Conservation (phyloP, 2,888 invertebrate species). For the Andricus curvator region DNA sequence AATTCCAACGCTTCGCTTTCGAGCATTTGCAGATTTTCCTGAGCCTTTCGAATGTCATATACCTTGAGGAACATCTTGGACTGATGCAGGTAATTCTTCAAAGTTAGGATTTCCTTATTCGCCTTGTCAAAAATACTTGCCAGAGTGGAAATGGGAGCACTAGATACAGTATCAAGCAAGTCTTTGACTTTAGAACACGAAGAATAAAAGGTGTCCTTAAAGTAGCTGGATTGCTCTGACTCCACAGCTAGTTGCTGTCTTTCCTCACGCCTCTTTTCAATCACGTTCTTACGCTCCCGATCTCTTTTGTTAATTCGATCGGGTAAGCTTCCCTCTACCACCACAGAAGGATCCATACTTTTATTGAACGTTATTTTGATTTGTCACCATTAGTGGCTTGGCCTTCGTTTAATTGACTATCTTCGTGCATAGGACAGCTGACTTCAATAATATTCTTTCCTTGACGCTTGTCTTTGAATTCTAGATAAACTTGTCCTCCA, state of each 20-base stretch:
- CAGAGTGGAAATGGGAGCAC: slow-evolving; percentile 80
- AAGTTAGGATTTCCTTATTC: slow-evolving; percentile 85
- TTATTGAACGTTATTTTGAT: slow-evolving; percentile 58
- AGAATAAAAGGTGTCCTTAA: slow-evolving; percentile 84
- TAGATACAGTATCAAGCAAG: slow-evolving; percentile 78
- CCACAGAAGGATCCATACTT: slow-evolving; percentile 62
- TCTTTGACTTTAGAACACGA: slow-evolving; percentile 84
- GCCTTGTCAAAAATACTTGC: slow-evolving; percentile 84
- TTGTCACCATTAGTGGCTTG: neutral
- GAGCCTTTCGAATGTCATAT: slow-evolving; percentile 89
- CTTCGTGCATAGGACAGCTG: slow-evolving; percentile 20
- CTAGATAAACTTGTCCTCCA: neutral
- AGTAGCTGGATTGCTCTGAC: slow-evolving; percentile 85
- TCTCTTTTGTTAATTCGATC: slow-evolving; percentile 80
- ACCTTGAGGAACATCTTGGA: slow-evolving; percentile 90
- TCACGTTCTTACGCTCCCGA: slow-evolving; percentile 83
- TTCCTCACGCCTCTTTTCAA: slow-evolving; percentile 84
- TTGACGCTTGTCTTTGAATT: neutral
- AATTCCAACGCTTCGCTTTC: slow-evolving; percentile 85
- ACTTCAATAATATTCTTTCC: slow-evolving; percentile 4
- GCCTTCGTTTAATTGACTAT: slow-evolving; percentile 1
- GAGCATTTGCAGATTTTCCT: slow-evolving; percentile 86
- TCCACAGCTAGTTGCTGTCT: slow-evolving; percentile 83
- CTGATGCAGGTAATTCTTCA: slow-evolving; percentile 89
- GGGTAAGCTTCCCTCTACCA: slow-evolving; percentile 75